phyloP scores from a whole-genome alignment of 2,113 vertebrate species.

The Dromiciops gliroides region DNA sequence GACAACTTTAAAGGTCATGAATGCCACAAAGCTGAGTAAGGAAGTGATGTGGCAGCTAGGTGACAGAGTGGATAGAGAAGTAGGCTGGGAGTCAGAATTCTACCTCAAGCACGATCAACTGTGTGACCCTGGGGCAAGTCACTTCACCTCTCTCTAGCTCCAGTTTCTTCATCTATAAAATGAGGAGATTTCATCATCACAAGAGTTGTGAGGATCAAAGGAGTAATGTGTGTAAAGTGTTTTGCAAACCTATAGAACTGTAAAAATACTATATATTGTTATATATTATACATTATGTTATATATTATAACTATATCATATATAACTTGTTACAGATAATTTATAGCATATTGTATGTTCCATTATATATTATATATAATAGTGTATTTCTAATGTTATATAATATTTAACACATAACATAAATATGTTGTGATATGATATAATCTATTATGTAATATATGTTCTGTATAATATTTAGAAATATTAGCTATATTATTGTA shows the following conservation, averaged over 20 bases:
- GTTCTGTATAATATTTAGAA: background rate
- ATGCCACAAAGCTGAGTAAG: too few species aligned
- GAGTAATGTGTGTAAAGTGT: background rate
- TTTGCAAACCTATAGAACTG: background rate
- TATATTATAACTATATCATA: background rate
- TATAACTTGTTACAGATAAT: background rate
- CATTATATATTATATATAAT: background rate
- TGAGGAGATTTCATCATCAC: background rate
- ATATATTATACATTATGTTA: too few species aligned
- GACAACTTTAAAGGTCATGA: too few species aligned
- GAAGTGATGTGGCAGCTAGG: too few species aligned
- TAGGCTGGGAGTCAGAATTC: too few species aligned
- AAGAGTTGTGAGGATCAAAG: background rate
- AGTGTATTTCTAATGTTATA: background rate
- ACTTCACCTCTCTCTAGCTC: too few species aligned
- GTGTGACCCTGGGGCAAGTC: too few species aligned
- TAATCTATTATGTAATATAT: background rate
- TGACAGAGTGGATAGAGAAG: too few species aligned
- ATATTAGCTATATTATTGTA: background rate
- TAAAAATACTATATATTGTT: too few species aligned
- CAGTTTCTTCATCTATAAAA: too few species aligned
- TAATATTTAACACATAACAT: background rate
- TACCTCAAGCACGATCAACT: too few species aligned
- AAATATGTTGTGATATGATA: background rate
- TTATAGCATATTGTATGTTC: background rate